Evolutionary conservation across 2,888 invertebrate species (phyloP).

Genomic region (Drosophila lutescens): DNA sequence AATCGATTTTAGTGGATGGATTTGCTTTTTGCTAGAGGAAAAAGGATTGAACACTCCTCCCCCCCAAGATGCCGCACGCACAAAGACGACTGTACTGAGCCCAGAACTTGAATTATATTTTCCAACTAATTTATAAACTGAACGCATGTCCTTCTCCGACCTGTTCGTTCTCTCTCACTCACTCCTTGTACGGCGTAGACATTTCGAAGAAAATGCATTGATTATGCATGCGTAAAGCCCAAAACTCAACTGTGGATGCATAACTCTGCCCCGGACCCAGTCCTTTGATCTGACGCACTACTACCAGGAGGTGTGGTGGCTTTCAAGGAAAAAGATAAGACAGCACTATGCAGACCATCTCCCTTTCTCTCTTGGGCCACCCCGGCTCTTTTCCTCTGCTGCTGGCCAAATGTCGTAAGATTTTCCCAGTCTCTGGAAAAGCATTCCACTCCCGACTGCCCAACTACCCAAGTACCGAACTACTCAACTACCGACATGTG

Average conservation of each 20-base stretch:
- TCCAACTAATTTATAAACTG: constrained; percentile 65
- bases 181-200: constrained; percentile 15
- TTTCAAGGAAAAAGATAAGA: constrained; percentile 77
- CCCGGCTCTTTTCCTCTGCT: not conserved
- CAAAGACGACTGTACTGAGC: not conserved
- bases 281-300: constrained; percentile 56
- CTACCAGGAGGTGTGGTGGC: constrained; percentile 42
- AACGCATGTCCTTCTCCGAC: constrained; percentile 7
- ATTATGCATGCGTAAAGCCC: constrained; percentile 76
- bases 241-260: constrained; percentile 52
- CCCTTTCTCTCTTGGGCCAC: constrained; percentile 2
- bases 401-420: constrained; percentile 60
- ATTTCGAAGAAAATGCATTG: constrained; percentile 71
- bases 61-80: constrained; percentile 18
- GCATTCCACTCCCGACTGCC: not conserved
- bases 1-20: not conserved
- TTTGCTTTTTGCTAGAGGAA: constrained; percentile 1
- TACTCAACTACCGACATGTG: constrained; percentile 26
- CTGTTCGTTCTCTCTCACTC: constrained; percentile 5
- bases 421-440: constrained; percentile 57
- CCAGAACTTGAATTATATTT: constrained; percentile 62
- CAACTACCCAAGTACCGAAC: constrained; percentile 3
- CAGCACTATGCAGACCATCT: constrained; percentile 60
- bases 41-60: constrained; percentile 7
- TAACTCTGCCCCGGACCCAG: constrained; percentile 2